phyloP scores from a whole-genome alignment of 2,888 invertebrate genomes.

The Sthenelais limicola region DNA sequence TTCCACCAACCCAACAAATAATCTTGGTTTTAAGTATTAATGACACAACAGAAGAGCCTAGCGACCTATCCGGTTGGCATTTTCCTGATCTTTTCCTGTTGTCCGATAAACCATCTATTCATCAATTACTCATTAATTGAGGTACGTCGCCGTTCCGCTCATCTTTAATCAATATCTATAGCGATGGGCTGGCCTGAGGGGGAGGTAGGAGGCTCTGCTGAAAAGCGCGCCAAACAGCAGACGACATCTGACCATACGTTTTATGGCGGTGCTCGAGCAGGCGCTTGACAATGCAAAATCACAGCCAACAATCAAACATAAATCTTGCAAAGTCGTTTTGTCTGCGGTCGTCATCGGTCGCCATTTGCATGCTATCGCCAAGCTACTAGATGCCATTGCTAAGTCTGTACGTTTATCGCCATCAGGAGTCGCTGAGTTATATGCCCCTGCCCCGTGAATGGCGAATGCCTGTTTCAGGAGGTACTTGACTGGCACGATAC shows the following conservation, averaged over 20 bases:
- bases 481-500: neutral
- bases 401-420: conserved; percentile 24
- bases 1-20: too few relatives aligned
- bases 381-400: neutral
- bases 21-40: conserved; percentile 29
- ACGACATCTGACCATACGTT: too few relatives aligned
- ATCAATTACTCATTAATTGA: conserved; percentile 34
- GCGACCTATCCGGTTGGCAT: conserved; percentile 2
- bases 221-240: too few relatives aligned
- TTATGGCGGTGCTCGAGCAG: neutral
- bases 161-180: conserved; percentile 29
- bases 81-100: conserved; percentile 11
- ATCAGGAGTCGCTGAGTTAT: too few relatives aligned
- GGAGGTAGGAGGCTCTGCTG: neutral
- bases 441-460: too few relatives aligned
- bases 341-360: conserved; percentile 5
- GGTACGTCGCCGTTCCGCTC: conserved; percentile 14
- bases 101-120: conserved; percentile 29
- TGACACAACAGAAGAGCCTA: conserved; percentile 1
- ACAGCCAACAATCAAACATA: conserved; percentile 23
- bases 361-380: conserved; percentile 33
- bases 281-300: neutral
- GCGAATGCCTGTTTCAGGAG: neutral
- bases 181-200: conserved; percentile 10
- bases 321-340: conserved; percentile 32